These are phyloP conservation scores for Isotomurus palustris DNA, from an alignment of 2,888 invertebrate species.

Conservation along the genomic window DNA sequence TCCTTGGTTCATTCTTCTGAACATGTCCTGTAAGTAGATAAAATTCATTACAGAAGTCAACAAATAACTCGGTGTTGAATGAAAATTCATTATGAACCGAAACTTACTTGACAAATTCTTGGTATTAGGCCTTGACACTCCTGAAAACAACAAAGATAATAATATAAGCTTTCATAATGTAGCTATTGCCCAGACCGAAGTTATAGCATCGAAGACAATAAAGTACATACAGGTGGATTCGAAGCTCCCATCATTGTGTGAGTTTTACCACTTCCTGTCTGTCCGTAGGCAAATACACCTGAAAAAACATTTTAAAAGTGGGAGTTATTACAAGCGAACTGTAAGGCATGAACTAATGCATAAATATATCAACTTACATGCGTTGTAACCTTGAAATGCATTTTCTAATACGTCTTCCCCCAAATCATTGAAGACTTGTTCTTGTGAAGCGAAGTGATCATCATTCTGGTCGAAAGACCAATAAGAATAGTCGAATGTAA, in stretches of 20 bases:
- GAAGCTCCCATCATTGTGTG: constrained; percentile 86
- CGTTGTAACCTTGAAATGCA: constrained; percentile 59
- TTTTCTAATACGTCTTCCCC: constrained; percentile 74
- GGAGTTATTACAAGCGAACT: background rate
- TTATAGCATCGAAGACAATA: no score
- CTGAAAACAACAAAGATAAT: constrained; percentile 48
- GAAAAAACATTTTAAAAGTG: background rate
- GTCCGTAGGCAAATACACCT: constrained; percentile 76
- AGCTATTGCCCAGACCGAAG: no score
- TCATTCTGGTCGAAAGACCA: constrained; percentile 73
- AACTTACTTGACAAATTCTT: constrained; percentile 65
- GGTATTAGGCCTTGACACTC: constrained; percentile 79
- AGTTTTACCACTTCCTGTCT: constrained; percentile 86
- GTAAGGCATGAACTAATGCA: background rate
- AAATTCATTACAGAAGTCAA: background rate
- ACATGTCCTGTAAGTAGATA: constrained; percentile 56
- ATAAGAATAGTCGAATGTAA: constrained; percentile 84
- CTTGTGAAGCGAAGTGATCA: constrained; percentile 71
- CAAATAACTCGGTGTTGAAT: no score
- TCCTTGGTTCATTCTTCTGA: constrained; percentile 73
- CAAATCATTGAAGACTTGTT: constrained; percentile 72
- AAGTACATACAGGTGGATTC: constrained; percentile 52
- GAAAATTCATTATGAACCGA: no score
- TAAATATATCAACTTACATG: background rate
- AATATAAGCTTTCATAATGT: background rate